Conservation (phyloP, 2,888 invertebrate genomes). For the Andrena haemorrhoa region DNA sequence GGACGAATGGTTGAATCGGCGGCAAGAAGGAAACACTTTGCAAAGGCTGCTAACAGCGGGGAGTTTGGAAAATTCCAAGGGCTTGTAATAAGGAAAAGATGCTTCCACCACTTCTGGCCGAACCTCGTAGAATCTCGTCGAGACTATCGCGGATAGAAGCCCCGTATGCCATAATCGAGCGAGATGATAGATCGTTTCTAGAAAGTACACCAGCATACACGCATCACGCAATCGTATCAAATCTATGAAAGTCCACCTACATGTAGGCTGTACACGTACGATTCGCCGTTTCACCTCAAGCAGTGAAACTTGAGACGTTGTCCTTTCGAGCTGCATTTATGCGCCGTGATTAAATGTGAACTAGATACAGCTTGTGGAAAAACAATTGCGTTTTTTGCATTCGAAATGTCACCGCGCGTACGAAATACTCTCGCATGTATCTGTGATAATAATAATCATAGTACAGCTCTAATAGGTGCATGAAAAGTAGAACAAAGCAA, state of each 20-base stretch:
- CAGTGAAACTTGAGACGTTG: conserved; percentile 70
- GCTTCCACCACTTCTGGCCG: background rate
- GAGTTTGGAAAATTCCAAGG: background rate
- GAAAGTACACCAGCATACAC: conserved; percentile 67
- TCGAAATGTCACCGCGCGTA: background rate
- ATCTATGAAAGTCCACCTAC: conserved; percentile 76
- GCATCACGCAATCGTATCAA: conserved; percentile 72
- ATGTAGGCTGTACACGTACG: conserved; percentile 58
- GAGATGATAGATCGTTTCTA: conserved; percentile 72
- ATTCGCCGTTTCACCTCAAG: conserved; percentile 71
- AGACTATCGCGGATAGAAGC: conserved; percentile 33
- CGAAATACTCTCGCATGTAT: background rate
- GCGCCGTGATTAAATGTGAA: conserved; percentile 57
- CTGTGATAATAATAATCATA: background rate
- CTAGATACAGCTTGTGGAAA: conserved; percentile 49
- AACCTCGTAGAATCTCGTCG: background rate
- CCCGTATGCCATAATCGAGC: conserved; percentile 57
- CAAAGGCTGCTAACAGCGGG: background rate
- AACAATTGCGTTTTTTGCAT: conserved; percentile 13
- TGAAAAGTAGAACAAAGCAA: too few relatives aligned
- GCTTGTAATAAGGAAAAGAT: background rate
- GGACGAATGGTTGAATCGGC: conserved; percentile 18
- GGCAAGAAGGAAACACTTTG: conserved; percentile 39
- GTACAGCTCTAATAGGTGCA: too few relatives aligned
- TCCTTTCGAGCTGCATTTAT: conserved; percentile 63